Evolutionary conservation across 1,140 invertebrate genomes (phyloP).

Genomic region (Danaus melanippus): DNA sequence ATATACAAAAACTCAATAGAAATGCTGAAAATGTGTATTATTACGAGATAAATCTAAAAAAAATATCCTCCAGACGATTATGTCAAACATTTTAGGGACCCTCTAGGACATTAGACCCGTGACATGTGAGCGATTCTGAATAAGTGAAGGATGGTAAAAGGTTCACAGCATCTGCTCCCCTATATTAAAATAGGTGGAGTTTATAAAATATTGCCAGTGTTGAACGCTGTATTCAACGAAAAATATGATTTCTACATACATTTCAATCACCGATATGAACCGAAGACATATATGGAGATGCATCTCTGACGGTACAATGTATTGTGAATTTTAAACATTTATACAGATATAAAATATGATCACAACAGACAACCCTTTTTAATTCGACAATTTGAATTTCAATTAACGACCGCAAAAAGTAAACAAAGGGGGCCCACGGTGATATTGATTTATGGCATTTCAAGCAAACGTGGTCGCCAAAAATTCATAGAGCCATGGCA

Average conservation of each 20-base stretch:
- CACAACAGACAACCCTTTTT: not conserved
- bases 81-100: constrained; percentile 5
- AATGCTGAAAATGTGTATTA: not conserved
- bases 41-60: constrained; percentile 2
- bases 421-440: constrained; percentile 24
- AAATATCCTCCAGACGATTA: constrained; percentile 7
- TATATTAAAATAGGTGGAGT: constrained; percentile 47
- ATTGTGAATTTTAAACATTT: not conserved
- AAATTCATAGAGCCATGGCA: constrained; percentile 41
- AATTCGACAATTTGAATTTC: constrained; percentile 11
- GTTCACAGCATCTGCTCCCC: constrained; percentile 52
- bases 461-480: constrained; percentile 27
- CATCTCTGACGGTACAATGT: not conserved
- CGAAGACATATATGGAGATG: not conserved
- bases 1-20: no score
- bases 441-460: constrained; percentile 22
- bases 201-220: constrained; percentile 33
- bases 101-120: constrained; percentile 8
- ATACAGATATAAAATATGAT: no score
- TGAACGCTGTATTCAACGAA: constrained; percentile 9
- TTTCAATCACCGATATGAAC: not conserved
- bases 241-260: constrained; percentile 5
- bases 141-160: constrained; percentile 53
- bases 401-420: constrained; percentile 15
- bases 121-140: constrained; percentile 24